Evolutionary conservation across 2,113 vertebrate genomes (phyloP), one percentile per base, ranked within the genome.

Genomic region (Ornithorhynchus anatinus): DNA sequence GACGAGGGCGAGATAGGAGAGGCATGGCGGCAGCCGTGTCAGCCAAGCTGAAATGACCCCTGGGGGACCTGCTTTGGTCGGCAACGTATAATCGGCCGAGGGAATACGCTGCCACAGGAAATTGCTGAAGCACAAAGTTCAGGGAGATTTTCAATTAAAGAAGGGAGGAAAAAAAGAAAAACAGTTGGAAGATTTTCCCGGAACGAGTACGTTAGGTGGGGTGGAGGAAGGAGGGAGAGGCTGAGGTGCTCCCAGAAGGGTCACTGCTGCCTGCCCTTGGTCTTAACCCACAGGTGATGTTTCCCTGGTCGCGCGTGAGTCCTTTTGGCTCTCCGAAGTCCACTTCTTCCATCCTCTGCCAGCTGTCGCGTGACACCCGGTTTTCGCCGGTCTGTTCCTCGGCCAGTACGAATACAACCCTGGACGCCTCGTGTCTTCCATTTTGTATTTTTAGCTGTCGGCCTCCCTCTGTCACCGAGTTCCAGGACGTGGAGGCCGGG

Each of bases 31-130:
- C 14, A 50, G 47, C 8, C 25, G 25, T 17, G 31, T 50, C 58
- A 87, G 58, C 19, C 54, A 75, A 83, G 61, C 80, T 69, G 73
- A 86, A 88, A 83, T 76, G 69, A 61, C 47, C 69, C 27, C 59
- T 27, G n/a, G 78, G 86, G 84, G 58, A 89, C 84, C 86, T 71
- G 22, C n/a, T 84, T 77, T 52, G 64, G n/a, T 71, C 67, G 62
- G 68, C 79, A 86, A 39, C 76, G 35, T 79, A 77, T 86, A 79
- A 87, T 85, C 72, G 68, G 32, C 50, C 73, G 33, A 29, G 88
- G 72, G 73, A 83, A 79, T 80, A 72, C 86, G 73, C 73, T 84
- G 63, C 53, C 80, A 76, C 69, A 84, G 74, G 64, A 87, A 88
- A 66, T 56, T 23, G 67, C 57, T 75, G 74, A 85, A 67, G 61